phyloP scores from a whole-genome alignment of 2,797 vertebrate genomes.

The Leptodactylus fallax region DNA sequence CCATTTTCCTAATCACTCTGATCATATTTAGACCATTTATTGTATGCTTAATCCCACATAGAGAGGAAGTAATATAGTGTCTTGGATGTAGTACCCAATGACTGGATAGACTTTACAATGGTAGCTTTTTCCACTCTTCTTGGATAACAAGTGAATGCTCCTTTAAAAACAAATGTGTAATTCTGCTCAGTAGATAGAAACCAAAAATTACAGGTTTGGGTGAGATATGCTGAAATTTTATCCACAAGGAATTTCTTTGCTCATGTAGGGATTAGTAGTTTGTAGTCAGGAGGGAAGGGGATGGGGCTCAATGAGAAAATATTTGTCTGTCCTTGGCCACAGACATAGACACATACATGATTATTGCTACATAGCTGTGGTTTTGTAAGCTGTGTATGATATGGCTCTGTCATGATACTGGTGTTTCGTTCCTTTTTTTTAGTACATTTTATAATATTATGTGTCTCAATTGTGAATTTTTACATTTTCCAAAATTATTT shows the following conservation, averaged over 20 bases:
- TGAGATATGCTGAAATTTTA: conserved; percentile 1
- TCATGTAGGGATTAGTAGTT: conserved; percentile 23
- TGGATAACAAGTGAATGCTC: background rate
- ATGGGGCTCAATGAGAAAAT: background rate
- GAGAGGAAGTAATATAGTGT: background rate
- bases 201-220: conserved; percentile 43
- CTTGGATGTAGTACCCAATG: background rate
- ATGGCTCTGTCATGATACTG: background rate
- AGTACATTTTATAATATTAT: background rate
- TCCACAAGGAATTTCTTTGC: conserved; percentile 32
- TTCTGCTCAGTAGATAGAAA: conserved; percentile 21
- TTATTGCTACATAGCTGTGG: background rate
- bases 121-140: background rate
- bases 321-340: background rate
- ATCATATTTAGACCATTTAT: conserved; percentile 1
- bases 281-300: background rate
- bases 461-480: no score
- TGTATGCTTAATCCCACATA: background rate
- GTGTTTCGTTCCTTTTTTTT: background rate
- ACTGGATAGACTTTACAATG: background rate
- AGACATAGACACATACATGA: background rate
- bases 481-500: no score
- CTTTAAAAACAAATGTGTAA: background rate
- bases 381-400: background rate
- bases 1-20: background rate